phyloP scores from a whole-genome alignment of 2,888 invertebrate genomes.

The Caenorhabditis becei region DNA sequence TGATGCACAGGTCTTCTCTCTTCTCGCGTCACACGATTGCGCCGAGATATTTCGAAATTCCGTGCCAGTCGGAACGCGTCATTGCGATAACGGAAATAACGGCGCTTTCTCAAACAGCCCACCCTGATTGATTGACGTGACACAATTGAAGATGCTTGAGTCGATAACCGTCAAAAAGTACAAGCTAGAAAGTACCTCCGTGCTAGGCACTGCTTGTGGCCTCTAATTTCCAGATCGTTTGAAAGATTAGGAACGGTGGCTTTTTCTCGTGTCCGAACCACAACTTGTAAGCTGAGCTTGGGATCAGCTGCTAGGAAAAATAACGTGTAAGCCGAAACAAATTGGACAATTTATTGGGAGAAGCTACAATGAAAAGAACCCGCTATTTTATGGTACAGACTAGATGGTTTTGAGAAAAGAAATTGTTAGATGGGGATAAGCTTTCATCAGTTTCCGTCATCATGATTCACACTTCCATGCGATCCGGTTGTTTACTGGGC shows the following conservation, averaged over 20 bases:
- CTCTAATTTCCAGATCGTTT: slow-evolving; percentile 16
- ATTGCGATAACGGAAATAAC: slow-evolving; percentile 40
- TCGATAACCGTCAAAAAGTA: slow-evolving; percentile 30
- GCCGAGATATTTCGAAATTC: slow-evolving; percentile 41
- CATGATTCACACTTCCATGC: slow-evolving; percentile 69
- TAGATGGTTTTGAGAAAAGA: slow-evolving; percentile 17
- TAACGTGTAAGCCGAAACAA: background rate
- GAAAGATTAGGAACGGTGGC: slow-evolving; percentile 4
- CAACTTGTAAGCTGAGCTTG: background rate
- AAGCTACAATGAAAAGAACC: slow-evolving; percentile 38
- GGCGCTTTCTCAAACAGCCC: slow-evolving; percentile 29
- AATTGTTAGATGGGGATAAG: slow-evolving; percentile 20
- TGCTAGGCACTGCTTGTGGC: slow-evolving; percentile 1
- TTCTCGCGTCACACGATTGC: slow-evolving; percentile 36
- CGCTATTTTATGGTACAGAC: slow-evolving; percentile 50
- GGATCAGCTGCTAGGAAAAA: background rate
- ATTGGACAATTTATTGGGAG: background rate
- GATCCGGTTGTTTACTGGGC: slow-evolving; percentile 66
- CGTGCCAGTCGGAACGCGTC: slow-evolving; percentile 49
- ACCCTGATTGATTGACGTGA: slow-evolving; percentile 52
- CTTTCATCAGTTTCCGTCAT: slow-evolving; percentile 8
- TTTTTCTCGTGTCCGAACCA: no score
- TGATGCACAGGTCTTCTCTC: slow-evolving; percentile 14
- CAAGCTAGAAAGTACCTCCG: slow-evolving; percentile 5
- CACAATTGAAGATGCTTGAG: slow-evolving; percentile 30